Evolutionary conservation across 2,113 vertebrate genomes (phyloP).

Genomic region (Trematomus loennbergii): DNA sequence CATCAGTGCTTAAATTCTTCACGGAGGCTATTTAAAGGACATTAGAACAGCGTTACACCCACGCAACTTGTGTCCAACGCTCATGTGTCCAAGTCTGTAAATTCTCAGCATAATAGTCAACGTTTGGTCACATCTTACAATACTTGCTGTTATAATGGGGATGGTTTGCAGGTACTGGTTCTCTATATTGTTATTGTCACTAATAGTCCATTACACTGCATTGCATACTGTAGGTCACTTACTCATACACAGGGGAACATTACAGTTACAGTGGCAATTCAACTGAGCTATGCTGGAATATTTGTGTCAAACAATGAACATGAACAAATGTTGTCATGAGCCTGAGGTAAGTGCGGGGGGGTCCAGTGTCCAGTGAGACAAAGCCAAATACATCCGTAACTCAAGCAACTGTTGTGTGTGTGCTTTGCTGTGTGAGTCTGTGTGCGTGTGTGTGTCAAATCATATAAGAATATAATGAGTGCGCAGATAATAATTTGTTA

Average conservation of each 20-base stretch:
- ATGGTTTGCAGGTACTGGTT: constrained; percentile 58
- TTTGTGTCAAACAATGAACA: constrained; percentile 33
- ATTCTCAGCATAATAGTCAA: constrained; percentile 43
- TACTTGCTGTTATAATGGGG: constrained; percentile 15
- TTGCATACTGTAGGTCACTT: constrained; percentile 10
- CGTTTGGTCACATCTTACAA: constrained; percentile 16
- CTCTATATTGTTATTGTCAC: constrained; percentile 35
- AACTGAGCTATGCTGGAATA: constrained; percentile 25
- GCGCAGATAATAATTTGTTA: constrained; percentile 23
- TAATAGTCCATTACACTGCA: constrained; percentile 16
- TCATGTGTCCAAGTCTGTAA: constrained; percentile 51
- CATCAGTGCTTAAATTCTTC: constrained; percentile 40
- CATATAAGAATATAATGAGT: constrained; percentile 29
- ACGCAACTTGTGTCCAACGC: constrained; percentile 62
- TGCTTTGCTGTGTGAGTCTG: not conserved
- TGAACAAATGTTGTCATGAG: constrained; percentile 37
- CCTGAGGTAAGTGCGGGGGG: constrained; percentile 7
- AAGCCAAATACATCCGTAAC: constrained; percentile 36
- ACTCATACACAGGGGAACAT: constrained; percentile 14
- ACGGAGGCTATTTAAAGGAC: constrained; percentile 61
- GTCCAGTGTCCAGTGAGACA: constrained; percentile 30
- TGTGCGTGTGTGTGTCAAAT: constrained; percentile 10
- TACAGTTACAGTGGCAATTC: constrained; percentile 43
- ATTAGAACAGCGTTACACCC: constrained; percentile 52
- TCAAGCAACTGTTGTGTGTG: constrained; percentile 25